These are phyloP conservation scores for Seira ritae DNA, from an alignment of 2,888 invertebrate species.

Conservation along the genomic window DNA sequence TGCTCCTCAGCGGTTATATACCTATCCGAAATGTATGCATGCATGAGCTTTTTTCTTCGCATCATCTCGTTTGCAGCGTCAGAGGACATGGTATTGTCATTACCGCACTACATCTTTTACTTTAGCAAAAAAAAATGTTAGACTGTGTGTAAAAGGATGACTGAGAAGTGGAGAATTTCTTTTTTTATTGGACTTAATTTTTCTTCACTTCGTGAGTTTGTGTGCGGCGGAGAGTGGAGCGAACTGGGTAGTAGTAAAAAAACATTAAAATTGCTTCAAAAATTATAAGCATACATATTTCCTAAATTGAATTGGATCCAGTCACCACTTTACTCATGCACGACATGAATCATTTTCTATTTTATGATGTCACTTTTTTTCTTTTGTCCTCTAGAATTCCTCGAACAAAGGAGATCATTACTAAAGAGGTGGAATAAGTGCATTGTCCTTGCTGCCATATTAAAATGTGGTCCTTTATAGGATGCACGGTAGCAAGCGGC, in stretches of 20 bases:
- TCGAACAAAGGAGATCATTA: slow-evolving; percentile 53
- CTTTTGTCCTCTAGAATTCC: slow-evolving; percentile 51
- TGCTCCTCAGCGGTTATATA: too few species aligned
- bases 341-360: slow-evolving; percentile 54
- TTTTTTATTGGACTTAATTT: neutral
- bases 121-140: neutral
- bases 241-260: neutral
- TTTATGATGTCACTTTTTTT: slow-evolving; percentile 51
- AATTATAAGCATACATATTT: too few species aligned
- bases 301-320: neutral
- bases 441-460: neutral
- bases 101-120: neutral
- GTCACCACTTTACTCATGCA: slow-evolving; percentile 9
- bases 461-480: neutral
- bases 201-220: neutral
- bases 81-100: neutral
- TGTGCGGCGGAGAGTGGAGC: neutral
- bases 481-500: neutral
- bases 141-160: too few species aligned
- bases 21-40: too few species aligned
- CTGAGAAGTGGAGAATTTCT: too few species aligned
- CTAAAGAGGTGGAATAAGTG: neutral
- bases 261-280: neutral
- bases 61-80: too few species aligned
- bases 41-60: neutral